Percentiles rank a stretch among this genome's conserved stretches.
phyloP scores from a whole-genome alignment of 2,113 vertebrate species.

The Barnardius zonarius region DNA sequence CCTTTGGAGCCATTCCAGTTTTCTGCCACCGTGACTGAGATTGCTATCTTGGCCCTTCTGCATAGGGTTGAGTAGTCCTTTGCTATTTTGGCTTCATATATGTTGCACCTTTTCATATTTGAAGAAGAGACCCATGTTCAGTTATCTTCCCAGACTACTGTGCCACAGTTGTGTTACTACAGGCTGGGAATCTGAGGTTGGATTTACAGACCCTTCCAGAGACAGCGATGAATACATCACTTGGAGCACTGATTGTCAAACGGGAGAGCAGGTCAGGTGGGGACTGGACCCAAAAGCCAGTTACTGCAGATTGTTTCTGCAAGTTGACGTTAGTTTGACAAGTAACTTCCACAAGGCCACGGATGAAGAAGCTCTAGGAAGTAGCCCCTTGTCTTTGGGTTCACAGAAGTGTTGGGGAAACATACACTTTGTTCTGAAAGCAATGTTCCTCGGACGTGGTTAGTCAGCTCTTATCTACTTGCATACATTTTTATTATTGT shows the following conservation, averaged over 20 bases:
- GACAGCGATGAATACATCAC: rapidly evolving
- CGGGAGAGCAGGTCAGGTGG: not conserved
- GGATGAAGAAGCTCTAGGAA: not conserved
- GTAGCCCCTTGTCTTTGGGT: not conserved
- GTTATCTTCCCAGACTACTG: not conserved
- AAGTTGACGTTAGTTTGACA: not conserved
- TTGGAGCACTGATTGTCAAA: not conserved
- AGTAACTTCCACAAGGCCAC: not conserved
- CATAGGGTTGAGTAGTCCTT: not conserved
- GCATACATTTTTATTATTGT: constrained; percentile 27
- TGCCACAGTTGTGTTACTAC: not conserved
- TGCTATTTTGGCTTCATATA: not conserved
- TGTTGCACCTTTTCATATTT: not conserved
- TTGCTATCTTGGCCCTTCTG: not conserved
- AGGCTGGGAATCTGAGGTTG: not conserved
- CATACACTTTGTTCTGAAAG: not conserved
- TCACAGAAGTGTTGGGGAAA: not conserved
- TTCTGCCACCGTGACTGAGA: not conserved
- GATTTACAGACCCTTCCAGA: not conserved
- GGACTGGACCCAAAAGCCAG: not conserved
- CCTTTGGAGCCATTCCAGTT: not conserved
- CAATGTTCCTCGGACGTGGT: not conserved
- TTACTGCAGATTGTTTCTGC: not conserved
- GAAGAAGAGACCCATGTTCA: not conserved
- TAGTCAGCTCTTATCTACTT: constrained; percentile 11